A percentile compares a stretch with the other conserved stretches of the same genome.
Evolutionary conservation across 1,140 invertebrate species (phyloP).

Genomic region (Drosophila auraria): DNA sequence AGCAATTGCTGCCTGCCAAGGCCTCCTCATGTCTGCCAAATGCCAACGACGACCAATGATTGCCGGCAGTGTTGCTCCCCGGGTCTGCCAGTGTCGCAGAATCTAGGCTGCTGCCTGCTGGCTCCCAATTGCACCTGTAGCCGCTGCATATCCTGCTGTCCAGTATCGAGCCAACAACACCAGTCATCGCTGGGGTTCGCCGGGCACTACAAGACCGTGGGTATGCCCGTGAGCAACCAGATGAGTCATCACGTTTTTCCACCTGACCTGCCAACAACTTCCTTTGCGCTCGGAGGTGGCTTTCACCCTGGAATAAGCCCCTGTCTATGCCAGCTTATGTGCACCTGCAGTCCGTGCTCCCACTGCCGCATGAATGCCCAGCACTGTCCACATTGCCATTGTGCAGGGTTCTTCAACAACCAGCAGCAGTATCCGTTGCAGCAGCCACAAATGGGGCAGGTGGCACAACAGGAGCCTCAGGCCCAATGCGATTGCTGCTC

Average conservation of each 20-base stretch:
- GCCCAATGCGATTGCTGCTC: background rate
- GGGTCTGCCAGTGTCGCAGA: background rate
- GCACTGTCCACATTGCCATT: constrained; percentile 19
- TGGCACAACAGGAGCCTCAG: background rate
- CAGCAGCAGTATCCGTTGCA: background rate
- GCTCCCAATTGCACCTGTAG: constrained; percentile 2
- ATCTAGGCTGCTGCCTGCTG: constrained; percentile 20
- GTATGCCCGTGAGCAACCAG: background rate
- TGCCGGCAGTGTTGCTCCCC: constrained; percentile 6
- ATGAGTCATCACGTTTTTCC: constrained; percentile 5
- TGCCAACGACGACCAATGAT: background rate
- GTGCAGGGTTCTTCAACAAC: constrained; percentile 8
- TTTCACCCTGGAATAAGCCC: constrained; percentile 1
- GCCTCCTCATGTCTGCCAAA: constrained; percentile 8
- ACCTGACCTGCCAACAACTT: background rate
- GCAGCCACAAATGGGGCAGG: background rate
- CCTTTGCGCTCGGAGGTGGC: background rate
- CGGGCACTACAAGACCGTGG: background rate
- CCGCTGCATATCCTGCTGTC: constrained; percentile 1
- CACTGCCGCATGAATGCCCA: constrained; percentile 4
- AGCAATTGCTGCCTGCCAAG: constrained; percentile 31
- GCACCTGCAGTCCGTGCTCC: background rate
- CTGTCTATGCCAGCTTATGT: background rate
- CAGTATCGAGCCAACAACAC: background rate
- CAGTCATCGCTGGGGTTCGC: constrained; percentile 9